Evolutionary conservation across 2,888 invertebrate genomes (phyloP).

Genomic region (Alloplasta piceator): DNA sequence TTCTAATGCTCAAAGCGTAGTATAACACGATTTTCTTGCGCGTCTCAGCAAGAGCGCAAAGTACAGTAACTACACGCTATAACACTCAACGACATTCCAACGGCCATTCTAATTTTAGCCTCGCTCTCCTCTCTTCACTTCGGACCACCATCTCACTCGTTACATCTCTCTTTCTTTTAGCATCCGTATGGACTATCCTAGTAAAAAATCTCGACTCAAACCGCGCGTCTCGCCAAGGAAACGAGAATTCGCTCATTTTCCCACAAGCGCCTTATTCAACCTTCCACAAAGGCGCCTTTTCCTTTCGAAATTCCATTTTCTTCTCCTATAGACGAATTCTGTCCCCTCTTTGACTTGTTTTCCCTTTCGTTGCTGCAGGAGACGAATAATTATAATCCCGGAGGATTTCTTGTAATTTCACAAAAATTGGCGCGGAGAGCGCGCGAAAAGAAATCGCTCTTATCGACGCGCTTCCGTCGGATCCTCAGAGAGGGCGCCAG

Average conservation of each 20-base stretch:
- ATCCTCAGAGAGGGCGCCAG: conserved; percentile 50
- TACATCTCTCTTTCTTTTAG: conserved; percentile 17
- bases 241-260: no score
- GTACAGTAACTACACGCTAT: conserved; percentile 48
- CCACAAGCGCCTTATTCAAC: no score
- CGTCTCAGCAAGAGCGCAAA: conserved; percentile 39
- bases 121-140: conserved; percentile 33
- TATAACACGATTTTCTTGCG: conserved; percentile 35
- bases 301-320: no score
- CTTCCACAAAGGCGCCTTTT: no score
- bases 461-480: conserved; percentile 11
- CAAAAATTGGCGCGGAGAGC: background rate
- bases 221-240: no score
- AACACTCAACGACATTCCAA: conserved; percentile 69
- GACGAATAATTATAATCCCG: no score
- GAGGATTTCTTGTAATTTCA: no score
- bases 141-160: conserved; percentile 32
- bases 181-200: conserved; percentile 14
- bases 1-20: background rate
- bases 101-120: conserved; percentile 80
- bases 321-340: no score
- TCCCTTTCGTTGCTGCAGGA: no score
- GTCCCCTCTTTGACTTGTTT: no score
- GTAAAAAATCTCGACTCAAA: conserved; percentile 18
- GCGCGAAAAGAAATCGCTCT: conserved; percentile 3